Conservation (phyloP, 1,140 invertebrate species). For the Kradibia gibbosae region DNA sequence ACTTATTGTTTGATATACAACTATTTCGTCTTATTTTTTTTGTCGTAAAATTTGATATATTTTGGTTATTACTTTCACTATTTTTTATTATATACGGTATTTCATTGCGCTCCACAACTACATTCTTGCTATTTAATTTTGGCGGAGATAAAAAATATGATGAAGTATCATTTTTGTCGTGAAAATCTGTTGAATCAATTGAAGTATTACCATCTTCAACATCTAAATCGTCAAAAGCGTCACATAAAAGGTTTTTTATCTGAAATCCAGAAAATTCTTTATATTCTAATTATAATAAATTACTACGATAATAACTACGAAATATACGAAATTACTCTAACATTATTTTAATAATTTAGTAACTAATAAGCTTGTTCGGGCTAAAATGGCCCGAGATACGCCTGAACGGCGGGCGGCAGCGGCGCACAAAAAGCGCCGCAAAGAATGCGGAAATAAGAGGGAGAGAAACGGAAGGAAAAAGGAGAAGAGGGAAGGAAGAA, state of each 20-base stretch:
- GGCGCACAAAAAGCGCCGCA: too few species aligned
- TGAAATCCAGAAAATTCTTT: neutral
- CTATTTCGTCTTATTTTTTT: neutral
- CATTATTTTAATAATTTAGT: too few species aligned
- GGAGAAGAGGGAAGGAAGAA: too few species aligned
- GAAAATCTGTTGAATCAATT: conserved; percentile 61
- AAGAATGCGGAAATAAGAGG: too few species aligned
- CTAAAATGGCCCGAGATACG: too few species aligned
- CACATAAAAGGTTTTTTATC: conserved; percentile 63
- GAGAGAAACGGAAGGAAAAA: too few species aligned
- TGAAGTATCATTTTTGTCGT: conserved; percentile 28
- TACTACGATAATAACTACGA: too few species aligned
- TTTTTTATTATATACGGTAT: neutral
- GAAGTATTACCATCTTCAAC: conserved; percentile 64
- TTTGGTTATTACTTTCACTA: neutral
- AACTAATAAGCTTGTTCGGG: too few species aligned
- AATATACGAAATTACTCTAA: too few species aligned
- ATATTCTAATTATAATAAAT: too few species aligned
- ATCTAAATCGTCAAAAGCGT: conserved; percentile 65
- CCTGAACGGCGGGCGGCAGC: too few species aligned
- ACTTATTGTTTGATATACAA: neutral
- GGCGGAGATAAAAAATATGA: conserved; percentile 57
- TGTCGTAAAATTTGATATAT: neutral
- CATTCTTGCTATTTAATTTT: conserved; percentile 34
- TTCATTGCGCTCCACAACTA: neutral